Evolutionary conservation across 2,113 vertebrate species (phyloP).

Genomic region (Myiozetetes cayanensis): DNA sequence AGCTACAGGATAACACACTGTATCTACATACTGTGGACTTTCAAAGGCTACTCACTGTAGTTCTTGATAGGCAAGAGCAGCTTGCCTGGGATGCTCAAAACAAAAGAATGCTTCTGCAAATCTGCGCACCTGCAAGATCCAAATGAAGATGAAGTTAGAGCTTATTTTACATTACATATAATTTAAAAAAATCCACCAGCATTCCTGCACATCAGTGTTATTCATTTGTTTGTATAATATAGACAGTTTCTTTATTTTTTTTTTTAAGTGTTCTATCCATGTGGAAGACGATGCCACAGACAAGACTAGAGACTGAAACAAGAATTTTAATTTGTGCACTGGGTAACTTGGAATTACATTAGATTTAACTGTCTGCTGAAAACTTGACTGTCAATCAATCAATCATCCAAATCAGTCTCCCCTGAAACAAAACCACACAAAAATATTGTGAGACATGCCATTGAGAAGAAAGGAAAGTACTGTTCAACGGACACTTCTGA

Average conservation of each 20-base stretch:
- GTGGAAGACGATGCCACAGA: neutral
- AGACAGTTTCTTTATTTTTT: neutral
- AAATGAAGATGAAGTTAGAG: constrained; percentile 11
- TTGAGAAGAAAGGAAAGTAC: neutral
- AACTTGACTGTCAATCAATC: neutral
- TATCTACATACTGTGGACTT: neutral
- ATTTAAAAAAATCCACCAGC: neutral
- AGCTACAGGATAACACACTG: neutral
- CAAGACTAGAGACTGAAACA: neutral
- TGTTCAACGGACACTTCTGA: neutral
- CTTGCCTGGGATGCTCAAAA: constrained; percentile 95
- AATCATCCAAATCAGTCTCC: neutral
- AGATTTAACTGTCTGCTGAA: neutral
- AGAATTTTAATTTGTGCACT: neutral
- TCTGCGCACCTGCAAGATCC: constrained; percentile 86
- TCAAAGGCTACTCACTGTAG: constrained; percentile 85
- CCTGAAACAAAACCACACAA: neutral
- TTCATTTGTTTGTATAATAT: neutral
- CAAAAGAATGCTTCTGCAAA: constrained; percentile 98
- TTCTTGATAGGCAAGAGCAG: constrained; percentile 95
- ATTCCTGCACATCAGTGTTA: neutral
- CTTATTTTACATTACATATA: neutral
- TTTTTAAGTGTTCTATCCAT: neutral
- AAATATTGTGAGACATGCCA: neutral
- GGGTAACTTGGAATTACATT: neutral